phyloP scores from a whole-genome alignment of 1,140 invertebrate species.

The Druon quercuslanigerum region DNA sequence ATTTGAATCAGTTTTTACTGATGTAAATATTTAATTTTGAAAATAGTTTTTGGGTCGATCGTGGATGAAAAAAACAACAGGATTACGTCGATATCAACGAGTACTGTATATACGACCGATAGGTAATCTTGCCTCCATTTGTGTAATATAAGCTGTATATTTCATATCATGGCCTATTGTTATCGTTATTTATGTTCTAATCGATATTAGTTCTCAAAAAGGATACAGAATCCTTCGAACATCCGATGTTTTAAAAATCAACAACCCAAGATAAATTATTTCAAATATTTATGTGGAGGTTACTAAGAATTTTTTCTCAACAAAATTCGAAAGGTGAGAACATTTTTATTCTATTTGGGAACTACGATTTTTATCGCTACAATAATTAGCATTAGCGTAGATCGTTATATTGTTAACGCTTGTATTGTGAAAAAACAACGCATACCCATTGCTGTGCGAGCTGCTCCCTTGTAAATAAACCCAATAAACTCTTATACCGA shows the following conservation, averaged over 20 bases:
- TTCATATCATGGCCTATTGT: slow-evolving; percentile 67
- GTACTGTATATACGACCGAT: slow-evolving; percentile 56
- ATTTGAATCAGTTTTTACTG: not conserved
- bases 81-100: slow-evolving; percentile 38
- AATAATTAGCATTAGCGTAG: slow-evolving; percentile 66
- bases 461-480: slow-evolving; percentile 68
- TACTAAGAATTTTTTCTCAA: not conserved
- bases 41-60: not conserved
- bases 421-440: slow-evolving; percentile 64
- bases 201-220: slow-evolving; percentile 39
- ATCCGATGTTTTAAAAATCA: not conserved
- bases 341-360: slow-evolving; percentile 49
- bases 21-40: slow-evolving; percentile 19
- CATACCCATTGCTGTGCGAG: slow-evolving; percentile 64
- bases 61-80: slow-evolving; percentile 28
- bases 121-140: slow-evolving; percentile 55
- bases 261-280: too few species aligned
- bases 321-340: not conserved
- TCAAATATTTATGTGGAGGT: too few species aligned
- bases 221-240: slow-evolving; percentile 24
- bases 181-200: slow-evolving; percentile 69
- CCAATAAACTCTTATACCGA: slow-evolving; percentile 68
- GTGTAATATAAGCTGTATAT: slow-evolving; percentile 74
- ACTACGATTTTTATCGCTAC: slow-evolving; percentile 59
- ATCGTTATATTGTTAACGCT: slow-evolving; percentile 72